Evolutionary conservation across 2,888 invertebrate species (phyloP).

Genomic region (Pedicia rivosa): DNA sequence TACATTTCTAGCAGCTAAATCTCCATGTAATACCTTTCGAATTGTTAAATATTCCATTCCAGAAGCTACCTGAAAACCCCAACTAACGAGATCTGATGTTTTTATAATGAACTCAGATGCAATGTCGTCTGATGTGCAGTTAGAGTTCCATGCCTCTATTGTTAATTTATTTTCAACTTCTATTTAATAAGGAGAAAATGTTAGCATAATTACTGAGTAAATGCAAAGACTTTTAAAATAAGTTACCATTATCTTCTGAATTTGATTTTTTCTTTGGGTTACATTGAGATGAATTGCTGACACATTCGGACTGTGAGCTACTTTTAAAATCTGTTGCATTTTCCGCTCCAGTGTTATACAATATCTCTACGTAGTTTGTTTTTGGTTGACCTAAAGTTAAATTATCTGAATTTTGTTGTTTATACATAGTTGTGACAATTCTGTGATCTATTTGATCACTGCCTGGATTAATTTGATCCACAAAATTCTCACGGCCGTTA

Average conservation of each 20-base stretch:
- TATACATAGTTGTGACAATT: constrained; percentile 42
- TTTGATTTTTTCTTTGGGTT: constrained; percentile 25
- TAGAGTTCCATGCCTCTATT: constrained; percentile 57
- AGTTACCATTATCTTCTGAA: constrained; percentile 23
- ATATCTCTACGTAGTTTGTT: too few relatives aligned
- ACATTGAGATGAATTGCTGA: too few relatives aligned
- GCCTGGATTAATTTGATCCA: constrained; percentile 58
- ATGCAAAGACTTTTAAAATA: constrained; percentile 25
- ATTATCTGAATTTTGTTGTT: too few relatives aligned
- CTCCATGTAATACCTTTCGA: constrained; percentile 74
- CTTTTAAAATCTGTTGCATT: too few relatives aligned
- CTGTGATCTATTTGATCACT: constrained; percentile 53
- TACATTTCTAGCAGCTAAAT: constrained; percentile 82
- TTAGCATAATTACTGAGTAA: constrained; percentile 9
- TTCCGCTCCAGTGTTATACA: too few relatives aligned
- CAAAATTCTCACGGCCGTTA: constrained; percentile 64
- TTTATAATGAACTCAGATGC: constrained; percentile 48
- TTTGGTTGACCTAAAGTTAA: too few relatives aligned
- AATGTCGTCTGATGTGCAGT: constrained; percentile 61
- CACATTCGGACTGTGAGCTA: too few relatives aligned
- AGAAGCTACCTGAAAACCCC: constrained; percentile 84
- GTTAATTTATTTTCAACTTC: background rate
- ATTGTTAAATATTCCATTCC: constrained; percentile 91
- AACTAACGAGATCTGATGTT: constrained; percentile 73
- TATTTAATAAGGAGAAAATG: background rate